phyloP scores from a whole-genome alignment of 2,113 vertebrate species.

The Talpa occidentalis region DNA sequence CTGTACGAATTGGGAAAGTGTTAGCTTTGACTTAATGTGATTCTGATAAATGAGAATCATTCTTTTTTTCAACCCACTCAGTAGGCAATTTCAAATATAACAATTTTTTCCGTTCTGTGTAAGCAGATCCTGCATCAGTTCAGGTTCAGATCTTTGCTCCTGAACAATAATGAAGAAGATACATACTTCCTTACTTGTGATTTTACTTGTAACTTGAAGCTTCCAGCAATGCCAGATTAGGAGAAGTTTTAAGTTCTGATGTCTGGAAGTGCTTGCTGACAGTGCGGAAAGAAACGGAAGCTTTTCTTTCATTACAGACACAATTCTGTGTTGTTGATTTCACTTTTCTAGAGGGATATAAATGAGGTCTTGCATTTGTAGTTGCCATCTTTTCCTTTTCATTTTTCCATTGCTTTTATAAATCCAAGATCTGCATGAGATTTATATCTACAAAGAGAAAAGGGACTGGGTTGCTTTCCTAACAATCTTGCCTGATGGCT shows the following conservation, averaged over 20 bases:
- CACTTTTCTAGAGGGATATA: conserved; percentile 13
- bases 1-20: neutral
- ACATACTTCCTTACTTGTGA: conserved; percentile 16
- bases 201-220: conserved; percentile 35
- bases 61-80: neutral
- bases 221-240: neutral
- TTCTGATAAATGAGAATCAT: conserved; percentile 13
- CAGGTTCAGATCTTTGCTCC: conserved; percentile 36
- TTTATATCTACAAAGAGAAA: conserved; percentile 45
- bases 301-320: neutral
- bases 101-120: neutral
- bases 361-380: conserved; percentile 39
- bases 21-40: conserved; percentile 33
- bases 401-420: conserved; percentile 46
- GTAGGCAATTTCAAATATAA: neutral
- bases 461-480: conserved; percentile 50
- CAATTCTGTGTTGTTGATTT: neutral
- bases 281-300: conserved; percentile 28
- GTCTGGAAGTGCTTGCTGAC: neutral
- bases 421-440: conserved; percentile 6
- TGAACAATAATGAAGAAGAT: neutral
- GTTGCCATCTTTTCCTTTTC: conserved; percentile 45
- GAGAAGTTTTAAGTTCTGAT: conserved; percentile 38
- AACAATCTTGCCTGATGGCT: conserved; percentile 1
- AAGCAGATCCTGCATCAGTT: conserved; percentile 26